Evolutionary conservation across 2,888 invertebrate genomes (phyloP).

Genomic region (Gerris lacustris): DNA sequence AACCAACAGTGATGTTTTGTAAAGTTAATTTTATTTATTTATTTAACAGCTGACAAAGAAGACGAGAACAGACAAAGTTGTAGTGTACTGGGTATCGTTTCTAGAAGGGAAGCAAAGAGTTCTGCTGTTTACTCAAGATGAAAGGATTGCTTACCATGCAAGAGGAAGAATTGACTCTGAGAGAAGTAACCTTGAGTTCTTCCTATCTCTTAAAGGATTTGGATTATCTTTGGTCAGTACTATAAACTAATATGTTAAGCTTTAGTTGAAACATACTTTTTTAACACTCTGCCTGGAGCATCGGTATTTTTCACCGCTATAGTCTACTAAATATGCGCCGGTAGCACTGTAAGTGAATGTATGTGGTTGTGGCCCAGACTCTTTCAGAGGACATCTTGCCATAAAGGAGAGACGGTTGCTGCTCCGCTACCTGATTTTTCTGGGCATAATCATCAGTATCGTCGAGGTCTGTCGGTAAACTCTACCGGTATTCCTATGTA

Average conservation of each 20-base stretch:
- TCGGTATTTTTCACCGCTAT: neutral
- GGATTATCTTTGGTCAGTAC: slow-evolving; percentile 46
- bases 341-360: too few species aligned
- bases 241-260: neutral
- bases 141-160: slow-evolving; percentile 52
- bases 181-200: slow-evolving; percentile 52
- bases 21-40: too few species aligned
- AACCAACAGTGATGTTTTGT: too few species aligned
- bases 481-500: too few species aligned
- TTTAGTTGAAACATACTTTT: neutral
- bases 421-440: too few species aligned
- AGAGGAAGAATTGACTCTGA: slow-evolving; percentile 51
- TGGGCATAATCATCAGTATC: too few species aligned
- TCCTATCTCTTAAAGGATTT: slow-evolving; percentile 54
- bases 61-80: slow-evolving; percentile 59
- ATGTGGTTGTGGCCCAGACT: too few species aligned
- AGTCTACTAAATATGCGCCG: too few species aligned
- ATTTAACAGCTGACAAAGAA: slow-evolving; percentile 40
- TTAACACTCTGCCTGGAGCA: too few species aligned
- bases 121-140: slow-evolving; percentile 62
- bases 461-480: too few species aligned
- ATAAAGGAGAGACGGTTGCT: too few species aligned
- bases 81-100: slow-evolving; percentile 70
- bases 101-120: slow-evolving; percentile 62
- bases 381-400: too few species aligned